These are phyloP conservation scores for Chaenodraco wilsoni DNA, from an alignment of 2,797 vertebrate species.

Conservation along the genomic window DNA sequence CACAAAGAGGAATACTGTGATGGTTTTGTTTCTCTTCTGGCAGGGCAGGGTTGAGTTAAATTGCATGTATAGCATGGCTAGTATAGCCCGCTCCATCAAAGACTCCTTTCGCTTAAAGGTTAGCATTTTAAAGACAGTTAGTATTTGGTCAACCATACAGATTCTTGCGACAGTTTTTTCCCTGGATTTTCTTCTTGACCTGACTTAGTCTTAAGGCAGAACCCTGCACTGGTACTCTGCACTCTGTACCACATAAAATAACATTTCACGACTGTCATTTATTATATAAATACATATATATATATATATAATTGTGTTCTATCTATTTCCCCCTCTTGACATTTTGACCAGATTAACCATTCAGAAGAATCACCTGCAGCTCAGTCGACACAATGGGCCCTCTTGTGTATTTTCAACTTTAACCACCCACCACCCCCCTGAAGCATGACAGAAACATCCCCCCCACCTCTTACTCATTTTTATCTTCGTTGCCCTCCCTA, in stretches of 20 bases:
- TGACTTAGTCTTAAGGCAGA: neutral
- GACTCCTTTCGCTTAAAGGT: neutral
- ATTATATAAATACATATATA: neutral
- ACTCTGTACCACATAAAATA: neutral
- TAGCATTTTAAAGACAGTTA: neutral
- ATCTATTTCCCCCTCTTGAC: neutral
- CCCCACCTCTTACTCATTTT: constrained; percentile 33
- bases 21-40: neutral
- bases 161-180: neutral
- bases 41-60: neutral
- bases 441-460: constrained; percentile 26
- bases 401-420: constrained; percentile 37
- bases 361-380: constrained; percentile 37
- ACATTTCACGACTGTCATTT: neutral
- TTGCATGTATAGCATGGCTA: neutral
- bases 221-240: neutral
- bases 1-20: neutral
- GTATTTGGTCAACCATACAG: neutral
- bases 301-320: neutral
- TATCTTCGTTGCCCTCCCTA: constrained; percentile 53
- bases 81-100: neutral
- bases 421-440: constrained; percentile 34
- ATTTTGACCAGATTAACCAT: neutral
- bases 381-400: constrained; percentile 3
- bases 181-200: neutral